A percentile compares a stretch with the other conserved stretches of the same genome.
Conservation (phyloP, 2,888 invertebrate species). For the Tromatobia lineatoria region DNA sequence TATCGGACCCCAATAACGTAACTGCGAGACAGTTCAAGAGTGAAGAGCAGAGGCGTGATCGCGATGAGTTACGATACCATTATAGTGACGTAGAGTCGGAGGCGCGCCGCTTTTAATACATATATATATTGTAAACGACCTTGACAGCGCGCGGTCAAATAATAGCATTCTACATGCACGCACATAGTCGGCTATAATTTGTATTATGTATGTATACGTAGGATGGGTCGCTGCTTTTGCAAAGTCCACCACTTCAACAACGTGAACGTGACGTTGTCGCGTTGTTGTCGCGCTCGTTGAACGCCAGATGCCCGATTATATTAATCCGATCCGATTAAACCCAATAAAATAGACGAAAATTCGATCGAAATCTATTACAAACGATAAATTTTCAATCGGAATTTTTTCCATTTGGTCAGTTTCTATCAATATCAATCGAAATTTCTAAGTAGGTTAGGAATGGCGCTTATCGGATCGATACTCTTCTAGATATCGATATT, state of each 20-base stretch:
- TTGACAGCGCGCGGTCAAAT: conserved; percentile 43
- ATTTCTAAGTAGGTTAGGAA: no score
- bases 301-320: no score
- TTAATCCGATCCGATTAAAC: no score
- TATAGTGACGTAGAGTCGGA: conserved; percentile 22
- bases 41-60: neutral
- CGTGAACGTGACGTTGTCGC: conserved; percentile 37
- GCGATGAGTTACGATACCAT: neutral
- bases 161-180: conserved; percentile 17
- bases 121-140: neutral
- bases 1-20: neutral
- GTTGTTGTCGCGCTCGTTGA: neutral
- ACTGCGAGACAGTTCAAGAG: neutral
- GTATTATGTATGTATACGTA: conserved; percentile 4
- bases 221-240: neutral
- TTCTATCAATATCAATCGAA: no score
- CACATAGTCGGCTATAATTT: conserved; percentile 5
- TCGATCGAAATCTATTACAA: no score
- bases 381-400: no score
- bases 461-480: no score
- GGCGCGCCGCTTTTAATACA: conserved; percentile 35
- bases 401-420: no score
- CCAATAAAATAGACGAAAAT: no score
- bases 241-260: neutral
- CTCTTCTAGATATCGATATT: no score